Conservation (phyloP, 2,888 invertebrate species). For the Idaea straminata region DNA sequence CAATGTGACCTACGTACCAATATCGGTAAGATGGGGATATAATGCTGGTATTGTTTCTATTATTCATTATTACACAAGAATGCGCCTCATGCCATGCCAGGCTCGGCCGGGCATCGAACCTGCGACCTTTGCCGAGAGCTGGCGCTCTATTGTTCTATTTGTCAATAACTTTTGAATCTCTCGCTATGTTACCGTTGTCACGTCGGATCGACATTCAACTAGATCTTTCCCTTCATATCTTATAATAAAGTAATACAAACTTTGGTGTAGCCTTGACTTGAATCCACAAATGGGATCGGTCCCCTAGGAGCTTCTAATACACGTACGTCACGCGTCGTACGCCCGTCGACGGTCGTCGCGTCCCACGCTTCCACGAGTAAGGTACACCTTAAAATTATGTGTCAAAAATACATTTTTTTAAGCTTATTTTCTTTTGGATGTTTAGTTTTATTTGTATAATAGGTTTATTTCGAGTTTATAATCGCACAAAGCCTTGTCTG, state of each 20-base stretch:
- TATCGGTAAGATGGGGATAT: no score
- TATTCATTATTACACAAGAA: no score
- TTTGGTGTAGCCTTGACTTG: not conserved
- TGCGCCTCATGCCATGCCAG: no score
- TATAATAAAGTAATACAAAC: not conserved
- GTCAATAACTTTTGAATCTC: no score
- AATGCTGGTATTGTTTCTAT: no score
- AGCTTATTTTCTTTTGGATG: conserved; percentile 41
- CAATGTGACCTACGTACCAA: no score
- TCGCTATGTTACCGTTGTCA: no score
- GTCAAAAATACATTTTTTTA: conserved; percentile 31
- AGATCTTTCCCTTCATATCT: not conserved
- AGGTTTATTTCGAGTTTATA: conserved; percentile 36
- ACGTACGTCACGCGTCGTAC: no score
- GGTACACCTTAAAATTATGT: conserved; percentile 27
- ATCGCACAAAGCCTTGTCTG: conserved; percentile 38
- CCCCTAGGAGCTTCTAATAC: no score
- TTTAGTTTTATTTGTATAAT: conserved; percentile 39
- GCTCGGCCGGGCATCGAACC: no score
- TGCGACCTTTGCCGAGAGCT: no score
- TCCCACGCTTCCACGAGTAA: not conserved
- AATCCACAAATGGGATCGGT: not conserved
- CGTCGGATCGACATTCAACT: not conserved
- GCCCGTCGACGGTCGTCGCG: not conserved
- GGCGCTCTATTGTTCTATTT: no score